phyloP scores from a whole-genome alignment of 53 echinoderm and acorn worm species.

The Zoroaster sp. region DNA sequence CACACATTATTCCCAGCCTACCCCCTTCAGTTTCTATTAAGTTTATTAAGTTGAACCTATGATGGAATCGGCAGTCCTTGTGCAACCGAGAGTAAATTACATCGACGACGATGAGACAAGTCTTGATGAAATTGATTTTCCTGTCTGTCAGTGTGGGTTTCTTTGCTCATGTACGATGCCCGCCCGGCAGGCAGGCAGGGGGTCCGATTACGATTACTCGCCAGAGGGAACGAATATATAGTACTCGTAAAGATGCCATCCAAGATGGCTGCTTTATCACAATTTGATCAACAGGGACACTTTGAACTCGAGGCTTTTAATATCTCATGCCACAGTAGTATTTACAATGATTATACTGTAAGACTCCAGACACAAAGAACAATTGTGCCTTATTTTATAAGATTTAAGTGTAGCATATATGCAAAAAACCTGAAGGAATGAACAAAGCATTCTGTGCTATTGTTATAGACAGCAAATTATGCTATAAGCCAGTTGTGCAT shows the following conservation, averaged over 20 bases:
- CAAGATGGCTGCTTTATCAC: not conserved
- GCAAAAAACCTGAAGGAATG: too few relatives aligned
- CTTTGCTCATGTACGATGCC: not conserved
- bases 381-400: too few relatives aligned
- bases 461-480: too few relatives aligned
- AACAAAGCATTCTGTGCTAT: too few relatives aligned
- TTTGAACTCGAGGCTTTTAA: not conserved
- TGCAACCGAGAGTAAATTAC: not conserved
- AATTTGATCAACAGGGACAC: not conserved
- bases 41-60: not conserved
- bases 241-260: not conserved
- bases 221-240: not conserved
- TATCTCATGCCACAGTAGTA: too few relatives aligned
- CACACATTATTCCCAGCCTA: not conserved
- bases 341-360: too few relatives aligned
- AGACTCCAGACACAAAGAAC: too few relatives aligned
- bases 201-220: not conserved
- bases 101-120: not conserved
- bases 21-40: not conserved
- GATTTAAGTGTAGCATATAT: too few relatives aligned
- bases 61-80: not conserved
- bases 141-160: not conserved
- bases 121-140: not conserved
- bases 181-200: not conserved
- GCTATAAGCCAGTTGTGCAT: too few relatives aligned